phyloP scores from a whole-genome alignment of 2,888 invertebrate genomes.

The Incurvaria masculella region DNA sequence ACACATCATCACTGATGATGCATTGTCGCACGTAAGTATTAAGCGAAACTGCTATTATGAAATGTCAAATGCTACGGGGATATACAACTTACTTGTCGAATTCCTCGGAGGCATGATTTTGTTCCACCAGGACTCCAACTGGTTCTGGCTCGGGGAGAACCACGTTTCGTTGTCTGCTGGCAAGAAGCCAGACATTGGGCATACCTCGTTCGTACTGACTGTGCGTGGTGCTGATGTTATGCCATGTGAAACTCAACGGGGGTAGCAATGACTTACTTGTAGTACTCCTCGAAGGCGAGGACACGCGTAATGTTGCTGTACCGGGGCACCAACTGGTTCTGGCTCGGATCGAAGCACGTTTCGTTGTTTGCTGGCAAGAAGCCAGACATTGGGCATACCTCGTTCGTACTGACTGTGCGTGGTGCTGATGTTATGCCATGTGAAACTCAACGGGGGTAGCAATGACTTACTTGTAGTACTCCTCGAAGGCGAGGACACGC shows the following conservation, averaged over 20 bases:
- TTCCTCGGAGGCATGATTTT: conserved; percentile 62
- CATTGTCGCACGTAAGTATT: no score
- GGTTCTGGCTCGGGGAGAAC: conserved; percentile 23
- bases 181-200: conserved; percentile 31
- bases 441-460: no score
- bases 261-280: conserved; percentile 65
- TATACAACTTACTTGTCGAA: conserved; percentile 68
- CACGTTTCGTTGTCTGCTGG: conserved; percentile 48
- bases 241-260: no score
- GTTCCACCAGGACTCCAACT: conserved; percentile 41
- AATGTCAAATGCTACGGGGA: no score
- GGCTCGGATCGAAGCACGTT: conserved; percentile 38
- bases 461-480: conserved; percentile 66
- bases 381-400: conserved; percentile 40
- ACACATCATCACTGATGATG: no score
- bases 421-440: no score
- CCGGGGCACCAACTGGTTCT: conserved; percentile 33
- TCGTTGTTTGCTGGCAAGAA: conserved; percentile 38
- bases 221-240: no score
- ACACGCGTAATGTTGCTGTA: conserved; percentile 50
- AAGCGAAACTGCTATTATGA: no score
- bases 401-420: no score
- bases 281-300: conserved; percentile 65
- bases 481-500: conserved; percentile 59
- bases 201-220: conserved; percentile 50